Base-by-base conservation (phyloP, 2,113 vertebrate species). In the Alligator mississippiensis region DNA sequence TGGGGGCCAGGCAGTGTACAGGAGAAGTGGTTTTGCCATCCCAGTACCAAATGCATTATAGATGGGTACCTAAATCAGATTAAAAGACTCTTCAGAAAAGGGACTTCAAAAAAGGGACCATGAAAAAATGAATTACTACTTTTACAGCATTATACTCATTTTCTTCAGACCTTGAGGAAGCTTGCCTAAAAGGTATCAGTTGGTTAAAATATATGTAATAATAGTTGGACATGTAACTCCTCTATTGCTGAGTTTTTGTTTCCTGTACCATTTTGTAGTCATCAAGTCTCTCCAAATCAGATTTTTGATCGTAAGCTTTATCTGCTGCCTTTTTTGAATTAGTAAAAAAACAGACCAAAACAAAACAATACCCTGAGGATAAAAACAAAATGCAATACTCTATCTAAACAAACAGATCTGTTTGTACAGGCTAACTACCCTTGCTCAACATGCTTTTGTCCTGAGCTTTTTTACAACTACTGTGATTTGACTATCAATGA, bases 71-170 rank as follows among this genome's bases (percentile, higher is more conserved):
- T 47, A 89, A 96, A 89, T 47, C 0, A 3, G 90, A 72, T 11
- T 28, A 89, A 30, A 93, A 58, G 3, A 82, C 87, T 91, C 90
- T 7, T 84, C 34, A 66, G 62, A 91, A 84, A 90, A n/a, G 84
- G 9, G 2, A 19, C n/a, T 80, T 93, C n/a, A 79, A 93, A 93
- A 80, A 4, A 5, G 64, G 28, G 79, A 83, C 6, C 38, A 4
- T 38, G 63, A 77, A 47, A 88, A 86, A 55, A 75, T 34, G 59
- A 70, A 28, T 28, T 75, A 59, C 18, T 85, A n/a, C 3, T 85
- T 85, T 89, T 90, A 57, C 27, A 85, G 28, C 13, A 25, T 18
- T 12, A 5, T 62, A 62, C 77, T n/a, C 74, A 5, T 38, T 28
- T 19, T 16, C 10, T 82, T 89, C 13, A n/a, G 58, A 22, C 11